Base-by-base conservation (phyloP, 1,140 invertebrate species). In the Drosophila setifemur region DNA sequence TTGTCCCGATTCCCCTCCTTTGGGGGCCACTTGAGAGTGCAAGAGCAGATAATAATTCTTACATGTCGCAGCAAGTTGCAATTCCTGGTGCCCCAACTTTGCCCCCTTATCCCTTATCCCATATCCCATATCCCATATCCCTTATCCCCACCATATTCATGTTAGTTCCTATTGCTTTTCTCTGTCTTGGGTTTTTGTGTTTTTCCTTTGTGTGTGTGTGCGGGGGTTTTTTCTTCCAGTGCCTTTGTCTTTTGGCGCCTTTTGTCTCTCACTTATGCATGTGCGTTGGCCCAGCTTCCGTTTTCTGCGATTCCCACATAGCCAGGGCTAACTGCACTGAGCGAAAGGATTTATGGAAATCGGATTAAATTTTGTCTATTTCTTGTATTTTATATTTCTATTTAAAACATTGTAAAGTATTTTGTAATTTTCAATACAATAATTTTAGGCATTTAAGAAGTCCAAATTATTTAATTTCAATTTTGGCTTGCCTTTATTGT, bases 251-350 rank as follows among this genome's bases (percentile, higher is more conserved):
- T 76, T 53, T 28, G 63, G 57, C 63, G 47, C 54, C 79, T 71
- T 83, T 83, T 83, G 78, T 83, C 64, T 78, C 67, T 78, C 79
- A 83, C 70, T 79, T 83, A 85, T 85, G 79, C 74, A 83, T 85
- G 79, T 85, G 79, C 63, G 63, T 68, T 73, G 55, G 29, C 54
- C 64, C 55, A 49, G 49, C 53, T 76, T 71, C 53, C 67, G 45
- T 49, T 70, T 70, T 60, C 39, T 49, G 25, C 44, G 42, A 63
- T 63, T 37, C 48, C 14, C 11, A 12, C 40, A 9, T 23, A n/a
- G n/a, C 7, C 28, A n/a, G 9, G 47, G 3, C 16, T 23, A 18
- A 2, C 14, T 11, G 16, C 21, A 58, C 57, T 33, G 16, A 6
- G 11, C 19, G 16, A 19, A 58, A 45, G n/a, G n/a, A 29, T 4